phyloP scores from a whole-genome alignment of 2,113 vertebrate genomes.

The Oncorhynchus clarkii region DNA sequence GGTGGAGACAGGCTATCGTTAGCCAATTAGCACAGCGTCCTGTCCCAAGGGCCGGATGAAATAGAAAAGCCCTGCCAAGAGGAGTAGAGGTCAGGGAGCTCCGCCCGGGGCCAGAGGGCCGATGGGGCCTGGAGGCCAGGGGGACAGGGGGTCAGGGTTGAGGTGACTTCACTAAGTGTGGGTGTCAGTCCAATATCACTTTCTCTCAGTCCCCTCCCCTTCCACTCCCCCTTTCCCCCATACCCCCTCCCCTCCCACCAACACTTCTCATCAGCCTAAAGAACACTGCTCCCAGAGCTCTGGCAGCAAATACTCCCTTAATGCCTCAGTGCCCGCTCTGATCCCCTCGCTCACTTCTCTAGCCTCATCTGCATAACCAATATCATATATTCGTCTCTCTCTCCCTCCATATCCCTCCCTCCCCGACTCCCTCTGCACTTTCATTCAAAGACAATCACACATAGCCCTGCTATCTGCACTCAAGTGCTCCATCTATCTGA shows the following conservation, averaged over 20 bases:
- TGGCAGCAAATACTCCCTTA: no score
- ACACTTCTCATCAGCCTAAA: no score
- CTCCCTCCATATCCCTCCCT: background rate
- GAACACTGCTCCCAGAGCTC: no score
- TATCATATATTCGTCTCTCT: background rate
- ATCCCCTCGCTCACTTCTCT: no score
- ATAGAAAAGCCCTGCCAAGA: background rate
- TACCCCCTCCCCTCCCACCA: background rate
- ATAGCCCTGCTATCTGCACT: constrained; percentile 27
- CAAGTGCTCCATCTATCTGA: constrained; percentile 10
- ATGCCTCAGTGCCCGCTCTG: no score
- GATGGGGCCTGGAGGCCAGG: background rate
- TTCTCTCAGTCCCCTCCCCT: background rate
- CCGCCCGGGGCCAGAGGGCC: background rate
- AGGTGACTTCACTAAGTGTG: background rate
- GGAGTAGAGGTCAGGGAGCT: background rate
- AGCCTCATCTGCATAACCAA: no score
- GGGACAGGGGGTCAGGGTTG: background rate
- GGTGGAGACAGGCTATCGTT: background rate
- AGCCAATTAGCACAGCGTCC: constrained; percentile 2
- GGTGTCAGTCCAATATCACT: background rate
- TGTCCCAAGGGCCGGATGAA: background rate
- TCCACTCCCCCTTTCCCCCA: background rate
- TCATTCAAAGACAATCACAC: background rate
- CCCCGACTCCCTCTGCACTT: background rate